A percentile compares a stretch with the other conserved stretches of the same genome.
phyloP scores from a whole-genome alignment of 2,113 vertebrate genomes.

The Crotophaga sulcirostris region DNA sequence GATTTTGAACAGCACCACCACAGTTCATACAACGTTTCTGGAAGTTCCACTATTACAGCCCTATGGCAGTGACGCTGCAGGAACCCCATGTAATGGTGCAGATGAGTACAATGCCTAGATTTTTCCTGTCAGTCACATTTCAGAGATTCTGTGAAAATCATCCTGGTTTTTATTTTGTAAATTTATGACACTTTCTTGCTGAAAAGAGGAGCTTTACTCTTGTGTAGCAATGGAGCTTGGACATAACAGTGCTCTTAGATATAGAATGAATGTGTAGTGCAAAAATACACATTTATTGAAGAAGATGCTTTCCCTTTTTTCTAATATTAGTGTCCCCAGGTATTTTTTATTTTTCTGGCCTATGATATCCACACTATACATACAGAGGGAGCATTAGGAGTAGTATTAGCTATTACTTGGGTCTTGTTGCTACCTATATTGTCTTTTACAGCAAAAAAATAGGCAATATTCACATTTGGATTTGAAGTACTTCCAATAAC shows the following conservation, averaged over 20 bases:
- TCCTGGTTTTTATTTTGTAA: background rate
- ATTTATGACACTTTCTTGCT: background rate
- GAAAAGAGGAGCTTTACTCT: background rate
- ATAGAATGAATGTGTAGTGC: background rate
- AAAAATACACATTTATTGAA: background rate
- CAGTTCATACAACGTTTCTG: background rate
- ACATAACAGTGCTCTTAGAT: background rate
- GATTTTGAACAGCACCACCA: background rate
- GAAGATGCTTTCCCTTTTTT: background rate
- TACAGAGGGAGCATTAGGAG: background rate
- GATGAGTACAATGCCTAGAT: background rate
- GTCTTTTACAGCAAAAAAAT: background rate
- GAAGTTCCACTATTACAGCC: background rate
- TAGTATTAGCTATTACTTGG: background rate
- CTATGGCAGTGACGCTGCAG: background rate
- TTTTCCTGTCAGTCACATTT: background rate
- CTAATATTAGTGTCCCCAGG: background rate
- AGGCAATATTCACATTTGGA: background rate
- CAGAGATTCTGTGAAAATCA: background rate
- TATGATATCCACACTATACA: background rate
- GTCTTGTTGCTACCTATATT: background rate
- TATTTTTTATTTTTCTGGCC: background rate
- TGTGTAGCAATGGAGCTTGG: background rate
- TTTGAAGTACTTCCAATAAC: background rate
- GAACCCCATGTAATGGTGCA: background rate